Conservation (phyloP, 2,888 invertebrate species). For the Tineola bisselliella region DNA sequence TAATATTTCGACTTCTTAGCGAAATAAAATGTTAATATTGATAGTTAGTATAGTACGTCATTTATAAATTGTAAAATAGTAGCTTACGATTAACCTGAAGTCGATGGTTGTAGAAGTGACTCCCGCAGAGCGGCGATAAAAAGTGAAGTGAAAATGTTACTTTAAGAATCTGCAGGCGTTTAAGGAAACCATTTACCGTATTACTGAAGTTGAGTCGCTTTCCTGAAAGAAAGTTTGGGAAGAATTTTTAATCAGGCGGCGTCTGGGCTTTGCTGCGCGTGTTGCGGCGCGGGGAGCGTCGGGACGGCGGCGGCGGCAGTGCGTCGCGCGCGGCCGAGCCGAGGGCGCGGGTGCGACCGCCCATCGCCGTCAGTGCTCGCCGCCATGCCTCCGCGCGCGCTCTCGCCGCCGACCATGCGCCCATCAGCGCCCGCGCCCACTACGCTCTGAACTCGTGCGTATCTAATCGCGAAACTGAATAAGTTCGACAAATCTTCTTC, state of each 20-base stretch:
- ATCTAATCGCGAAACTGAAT: slow-evolving; percentile 56
- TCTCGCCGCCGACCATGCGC: background rate
- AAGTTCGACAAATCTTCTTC: slow-evolving; percentile 67
- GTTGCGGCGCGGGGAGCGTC: slow-evolving; percentile 27
- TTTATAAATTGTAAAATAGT: too few relatives aligned
- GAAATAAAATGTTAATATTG: background rate
- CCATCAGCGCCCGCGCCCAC: slow-evolving; percentile 36
- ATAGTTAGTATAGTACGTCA: background rate
- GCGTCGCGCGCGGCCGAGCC: slow-evolving; percentile 66
- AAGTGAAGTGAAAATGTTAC: slow-evolving; percentile 11
- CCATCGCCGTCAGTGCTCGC: slow-evolving; percentile 25
- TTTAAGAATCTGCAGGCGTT: slow-evolving; percentile 19
- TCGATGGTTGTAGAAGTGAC: background rate
- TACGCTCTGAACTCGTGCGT: slow-evolving; percentile 14
- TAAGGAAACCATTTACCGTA: slow-evolving; percentile 31
- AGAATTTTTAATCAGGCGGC: slow-evolving; percentile 57
- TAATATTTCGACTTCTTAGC: background rate
- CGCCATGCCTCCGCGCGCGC: slow-evolving; percentile 17
- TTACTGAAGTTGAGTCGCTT: slow-evolving; percentile 29
- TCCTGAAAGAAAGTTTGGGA: slow-evolving; percentile 45
- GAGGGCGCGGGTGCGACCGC: slow-evolving; percentile 8
- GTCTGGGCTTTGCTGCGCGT: slow-evolving; percentile 19
- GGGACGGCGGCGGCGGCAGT: slow-evolving; percentile 55
- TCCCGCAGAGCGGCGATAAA: background rate
- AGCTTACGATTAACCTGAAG: background rate